phyloP scores from a whole-genome alignment of 2,888 invertebrate species.

The Amiota minor region DNA sequence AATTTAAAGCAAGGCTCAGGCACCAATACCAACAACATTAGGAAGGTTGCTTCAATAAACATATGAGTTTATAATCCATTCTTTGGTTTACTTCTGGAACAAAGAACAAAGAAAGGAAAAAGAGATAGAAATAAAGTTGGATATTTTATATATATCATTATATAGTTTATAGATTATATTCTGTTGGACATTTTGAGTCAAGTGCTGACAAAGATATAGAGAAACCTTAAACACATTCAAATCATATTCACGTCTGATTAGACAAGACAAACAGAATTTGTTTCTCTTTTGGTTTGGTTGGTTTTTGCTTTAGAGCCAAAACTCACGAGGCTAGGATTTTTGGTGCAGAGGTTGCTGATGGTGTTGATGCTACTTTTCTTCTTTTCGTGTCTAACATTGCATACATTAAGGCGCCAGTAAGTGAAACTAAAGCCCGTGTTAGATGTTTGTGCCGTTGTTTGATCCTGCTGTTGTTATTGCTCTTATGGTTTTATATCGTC shows the following conservation, averaged over 20 bases:
- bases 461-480: too few relatives aligned
- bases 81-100: too few relatives aligned
- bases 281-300: neutral
- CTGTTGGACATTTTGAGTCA: too few relatives aligned
- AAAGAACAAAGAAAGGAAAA: too few relatives aligned
- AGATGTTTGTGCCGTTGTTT: slow-evolving; percentile 53
- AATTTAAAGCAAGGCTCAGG: too few relatives aligned
- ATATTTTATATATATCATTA: neutral
- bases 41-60: slow-evolving; percentile 1
- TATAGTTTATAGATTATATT: neutral
- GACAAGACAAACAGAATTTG: too few relatives aligned
- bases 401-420: slow-evolving; percentile 54
- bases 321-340: slow-evolving; percentile 9
- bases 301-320: too few relatives aligned
- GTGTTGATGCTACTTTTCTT: neutral
- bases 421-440: slow-evolving; percentile 43
- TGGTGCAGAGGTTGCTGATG: slow-evolving; percentile 22
- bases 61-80: slow-evolving; percentile 13
- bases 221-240: too few relatives aligned
- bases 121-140: neutral
- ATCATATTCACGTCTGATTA: too few relatives aligned
- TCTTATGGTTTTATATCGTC: too few relatives aligned
- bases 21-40: neutral
- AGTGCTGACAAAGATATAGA: neutral
- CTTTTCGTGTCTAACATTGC: slow-evolving; percentile 48